phyloP scores from a whole-genome alignment of 2,888 invertebrate genomes.

The Callyntrura guangdongensis region DNA sequence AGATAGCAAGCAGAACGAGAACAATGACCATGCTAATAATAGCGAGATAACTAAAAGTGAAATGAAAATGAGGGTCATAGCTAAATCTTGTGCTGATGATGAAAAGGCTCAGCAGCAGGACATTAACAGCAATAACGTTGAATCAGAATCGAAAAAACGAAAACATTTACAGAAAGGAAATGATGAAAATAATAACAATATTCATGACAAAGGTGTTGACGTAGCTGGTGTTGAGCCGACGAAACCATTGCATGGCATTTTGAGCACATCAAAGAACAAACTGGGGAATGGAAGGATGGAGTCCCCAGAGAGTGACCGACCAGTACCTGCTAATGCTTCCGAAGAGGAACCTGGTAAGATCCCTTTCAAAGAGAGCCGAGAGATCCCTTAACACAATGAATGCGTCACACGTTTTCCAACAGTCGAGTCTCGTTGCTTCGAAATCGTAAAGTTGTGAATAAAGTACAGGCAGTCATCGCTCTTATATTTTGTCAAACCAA shows the following conservation, averaged over 20 bases:
- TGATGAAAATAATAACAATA: slow-evolving; percentile 62
- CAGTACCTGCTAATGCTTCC: slow-evolving; percentile 61
- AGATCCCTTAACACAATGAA: neutral
- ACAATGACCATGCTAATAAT: slow-evolving; percentile 48
- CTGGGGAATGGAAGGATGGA: slow-evolving; percentile 80
- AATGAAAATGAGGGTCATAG: slow-evolving; percentile 23
- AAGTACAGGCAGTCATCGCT: neutral
- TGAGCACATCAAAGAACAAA: slow-evolving; percentile 80
- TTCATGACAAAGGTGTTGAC: slow-evolving; percentile 53
- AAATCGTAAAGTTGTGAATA: neutral
- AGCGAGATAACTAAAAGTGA: slow-evolving; percentile 53
- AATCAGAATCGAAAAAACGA: slow-evolving; percentile 46
- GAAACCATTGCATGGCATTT: slow-evolving; percentile 82
- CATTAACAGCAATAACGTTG: slow-evolving; percentile 72
- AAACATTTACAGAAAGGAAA: slow-evolving; percentile 55
- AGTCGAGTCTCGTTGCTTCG: slow-evolving; percentile 4
- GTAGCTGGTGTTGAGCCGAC: slow-evolving; percentile 64
- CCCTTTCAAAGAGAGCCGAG: neutral
- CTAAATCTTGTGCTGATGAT: slow-evolving; percentile 25
- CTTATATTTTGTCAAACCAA: neutral
- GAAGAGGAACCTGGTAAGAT: slow-evolving; percentile 80
- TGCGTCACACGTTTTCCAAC: slow-evolving; percentile 71
- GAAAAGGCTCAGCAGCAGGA: slow-evolving; percentile 44
- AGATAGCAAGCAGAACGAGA: slow-evolving; percentile 57
- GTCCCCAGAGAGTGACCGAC: slow-evolving; percentile 73